A percentile compares a stretch with the other conserved stretches of the same genome.
phyloP scores from a whole-genome alignment of 2,888 invertebrate genomes.

The Lumbricus terrestris region DNA sequence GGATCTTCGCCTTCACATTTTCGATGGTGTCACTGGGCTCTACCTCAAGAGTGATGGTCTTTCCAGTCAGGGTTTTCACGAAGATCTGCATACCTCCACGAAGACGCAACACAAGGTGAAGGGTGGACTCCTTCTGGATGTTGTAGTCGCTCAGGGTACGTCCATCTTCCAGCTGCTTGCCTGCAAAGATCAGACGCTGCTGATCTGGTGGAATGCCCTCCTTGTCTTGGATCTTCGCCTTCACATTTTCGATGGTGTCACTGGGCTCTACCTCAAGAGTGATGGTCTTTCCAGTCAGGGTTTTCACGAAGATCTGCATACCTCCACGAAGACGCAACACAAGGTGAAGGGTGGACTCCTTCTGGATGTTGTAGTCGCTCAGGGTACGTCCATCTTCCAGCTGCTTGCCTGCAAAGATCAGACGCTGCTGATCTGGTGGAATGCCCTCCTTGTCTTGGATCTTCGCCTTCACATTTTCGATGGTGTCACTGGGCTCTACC shows the following conservation, averaged over 20 bases:
- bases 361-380: slow-evolving; percentile 92
- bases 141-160: slow-evolving; percentile 89
- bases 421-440: slow-evolving; percentile 11
- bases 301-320: slow-evolving; percentile 43
- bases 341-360: slow-evolving; percentile 87
- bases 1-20: slow-evolving; percentile 83
- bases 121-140: slow-evolving; percentile 92
- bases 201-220: slow-evolving; percentile 35
- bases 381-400: slow-evolving; percentile 90
- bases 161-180: slow-evolving; percentile 93
- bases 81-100: slow-evolving; percentile 70
- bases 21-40: slow-evolving; percentile 74
- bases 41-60: slow-evolving; percentile 59
- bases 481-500: slow-evolving; percentile 56
- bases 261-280: slow-evolving; percentile 85
- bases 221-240: slow-evolving; percentile 62
- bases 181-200: slow-evolving; percentile 91
- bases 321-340: slow-evolving; percentile 91
- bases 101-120: slow-evolving; percentile 85
- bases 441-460: slow-evolving; percentile 32
- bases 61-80: slow-evolving; percentile 45
- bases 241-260: slow-evolving; percentile 92
- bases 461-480: slow-evolving; percentile 30
- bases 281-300: not conserved
- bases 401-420: slow-evolving; percentile 77